Evolutionary conservation across 2,113 vertebrate genomes (phyloP), one percentile per base, ranked within the genome.

Genomic region (Athene noctua): DNA sequence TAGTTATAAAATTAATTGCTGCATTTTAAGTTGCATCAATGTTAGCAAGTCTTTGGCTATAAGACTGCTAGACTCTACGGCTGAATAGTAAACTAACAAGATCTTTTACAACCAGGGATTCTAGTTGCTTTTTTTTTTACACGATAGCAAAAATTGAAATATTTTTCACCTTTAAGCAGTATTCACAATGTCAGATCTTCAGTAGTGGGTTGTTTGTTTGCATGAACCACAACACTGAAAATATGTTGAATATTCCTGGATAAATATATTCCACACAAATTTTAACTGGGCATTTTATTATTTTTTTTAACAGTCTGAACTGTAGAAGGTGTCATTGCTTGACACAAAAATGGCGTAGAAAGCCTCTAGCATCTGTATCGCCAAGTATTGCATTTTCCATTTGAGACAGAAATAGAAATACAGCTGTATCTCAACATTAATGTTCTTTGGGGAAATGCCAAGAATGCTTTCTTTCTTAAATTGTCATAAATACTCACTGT

Each of bases 371-470:
- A 87, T 89, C 68, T 75, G 13, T 86, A 89, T 79, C 1, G 1
- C 38, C 63, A 67, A 79, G 36, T 52, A 78, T 66, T 30, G 68
- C 10, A 63, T 78, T 81, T 91, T 94, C 47, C 74, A 79, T n/a
- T 8, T 75, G 65, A 95, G 80, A 70, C 32, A 92, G 67, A 96
- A 96, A 90, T 49, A 91, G 91, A 90, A 94, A 85, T 68, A 59
- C 70, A 96, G 70, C 65, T 95, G 44, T 91, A 70, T 90, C 68
- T 90, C 66, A 87, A 91, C n/a, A 70, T 21, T 65, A 85, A 71
- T 5, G 63, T 72, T 72, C 63, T 77, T 51, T 49, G 55, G 67
- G 63, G 63, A 90, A 73, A 80, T 86, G 49, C 75, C 92, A 96
- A 73, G 27, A 68, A 49, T 34, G 21, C 2, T 72, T 92, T 87